Evolutionary conservation across 2,113 vertebrate genomes (phyloP), one percentile per base, ranked within the genome.

Genomic region (Balaenoptera acutorostrata): DNA sequence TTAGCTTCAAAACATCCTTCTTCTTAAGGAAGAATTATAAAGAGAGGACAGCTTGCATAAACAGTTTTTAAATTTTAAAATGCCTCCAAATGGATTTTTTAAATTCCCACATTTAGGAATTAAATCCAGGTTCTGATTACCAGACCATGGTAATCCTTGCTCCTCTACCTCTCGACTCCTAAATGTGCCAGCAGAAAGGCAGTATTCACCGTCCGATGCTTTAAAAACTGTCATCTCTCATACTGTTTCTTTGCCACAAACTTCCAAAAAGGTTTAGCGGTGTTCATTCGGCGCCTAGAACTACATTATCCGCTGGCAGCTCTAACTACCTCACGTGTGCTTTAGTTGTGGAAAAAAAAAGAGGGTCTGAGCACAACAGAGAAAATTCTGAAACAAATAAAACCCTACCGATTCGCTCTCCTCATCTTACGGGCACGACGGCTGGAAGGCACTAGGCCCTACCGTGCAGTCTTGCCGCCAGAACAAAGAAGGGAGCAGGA

Each of bases 101-200:
- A 59, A 52, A 23, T 15, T 18, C 46, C 25, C 21, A 2, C 1
- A 8, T 41, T 68, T 27, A 3, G 10, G 71, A 23, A 15, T 13
- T 20, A n/a, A 39, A 23, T 8, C 6, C 57, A 8, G 8, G 2
- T 20, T 36, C 6, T 21, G 55, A 21, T 20, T 21, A 7, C 55
- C 20, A 8, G 20, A 21, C 55, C 18, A 8, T 0, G 18, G 17
- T 15, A 6, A 4, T 1, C n/a, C 4, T 36, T 8, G 66, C 61
- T 31, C 61, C 31, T 39, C 6, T 4, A 18, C 36, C 44, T 9
- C 81, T 31, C 0, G 31, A 25, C 29, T 2, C 39, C 20, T 0
- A 6, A 3, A 0, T 5, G 4, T 0, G 5, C 49, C 6, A 0
- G n/a, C 0, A 0, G 18, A 13, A 69, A 59, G 27, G n/a, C 2